Evolutionary conservation across 2,113 vertebrate species (phyloP).

Genomic region (Acrocephalus arundinaceus): DNA sequence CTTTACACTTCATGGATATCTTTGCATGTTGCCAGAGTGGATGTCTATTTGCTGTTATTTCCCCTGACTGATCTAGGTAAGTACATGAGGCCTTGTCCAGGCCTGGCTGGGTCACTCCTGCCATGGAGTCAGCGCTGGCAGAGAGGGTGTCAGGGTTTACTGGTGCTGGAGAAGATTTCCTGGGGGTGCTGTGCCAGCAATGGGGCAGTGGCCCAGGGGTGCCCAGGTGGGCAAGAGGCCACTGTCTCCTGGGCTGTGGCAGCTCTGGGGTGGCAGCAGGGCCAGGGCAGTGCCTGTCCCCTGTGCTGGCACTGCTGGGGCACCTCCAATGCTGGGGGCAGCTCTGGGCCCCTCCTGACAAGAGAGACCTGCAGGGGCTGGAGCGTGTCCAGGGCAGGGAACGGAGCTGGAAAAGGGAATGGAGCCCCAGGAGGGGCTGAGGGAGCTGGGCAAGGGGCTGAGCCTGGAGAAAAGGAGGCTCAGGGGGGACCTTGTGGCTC

Average conservation of each 20-base stretch:
- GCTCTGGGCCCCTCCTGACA: neutral
- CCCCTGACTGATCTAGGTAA: too few species aligned
- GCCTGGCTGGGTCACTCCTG: too few species aligned
- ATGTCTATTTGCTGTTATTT: too few species aligned
- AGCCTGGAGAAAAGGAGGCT: neutral
- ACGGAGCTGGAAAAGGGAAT: too few species aligned
- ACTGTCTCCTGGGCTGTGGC: neutral
- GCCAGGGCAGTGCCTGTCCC: neutral
- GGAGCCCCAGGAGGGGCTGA: too few species aligned
- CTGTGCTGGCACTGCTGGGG: neutral
- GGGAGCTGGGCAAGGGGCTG: neutral
- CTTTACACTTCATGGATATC: too few species aligned
- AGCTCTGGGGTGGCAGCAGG: neutral
- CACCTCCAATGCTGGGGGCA: neutral
- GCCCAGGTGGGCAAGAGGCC: neutral
- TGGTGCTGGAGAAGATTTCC: too few species aligned
- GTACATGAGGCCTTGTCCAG: too few species aligned
- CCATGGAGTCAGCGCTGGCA: too few species aligned
- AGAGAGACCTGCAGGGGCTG: neutral
- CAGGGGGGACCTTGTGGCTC: neutral
- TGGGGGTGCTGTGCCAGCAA: rapidly evolving
- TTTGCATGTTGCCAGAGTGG: too few species aligned
- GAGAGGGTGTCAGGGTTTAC: too few species aligned
- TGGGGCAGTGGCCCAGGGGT: neutral
- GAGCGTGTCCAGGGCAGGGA: neutral